Conservation (phyloP, 2,113 vertebrate species). For the Taurulus bubalis region DNA sequence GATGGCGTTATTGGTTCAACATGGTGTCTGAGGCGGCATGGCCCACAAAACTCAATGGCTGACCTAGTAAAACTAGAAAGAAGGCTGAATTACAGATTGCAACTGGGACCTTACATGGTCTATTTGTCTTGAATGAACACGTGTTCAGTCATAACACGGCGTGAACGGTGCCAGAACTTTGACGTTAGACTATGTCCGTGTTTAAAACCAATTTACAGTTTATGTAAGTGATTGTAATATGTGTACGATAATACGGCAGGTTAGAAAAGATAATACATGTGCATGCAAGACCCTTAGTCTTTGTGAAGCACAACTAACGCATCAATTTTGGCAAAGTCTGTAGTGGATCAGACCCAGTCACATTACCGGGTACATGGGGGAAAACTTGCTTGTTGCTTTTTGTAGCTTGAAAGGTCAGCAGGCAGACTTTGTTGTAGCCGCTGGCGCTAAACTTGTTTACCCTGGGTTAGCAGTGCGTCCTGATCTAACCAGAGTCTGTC, state of each 20-base stretch:
- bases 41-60: too few relatives aligned
- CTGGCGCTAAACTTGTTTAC: background rate
- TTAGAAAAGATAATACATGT: background rate
- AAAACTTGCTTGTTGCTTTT: background rate
- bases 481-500: background rate
- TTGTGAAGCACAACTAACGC: background rate
- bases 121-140: background rate
- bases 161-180: background rate
- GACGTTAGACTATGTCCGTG: background rate
- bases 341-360: background rate
- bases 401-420: background rate
- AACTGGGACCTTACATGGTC: too few relatives aligned
- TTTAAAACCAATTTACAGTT: background rate
- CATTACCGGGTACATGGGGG: background rate
- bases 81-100: background rate
- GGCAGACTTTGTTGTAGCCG: background rate
- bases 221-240: background rate
- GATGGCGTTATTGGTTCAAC: background rate
- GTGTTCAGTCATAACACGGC: background rate
- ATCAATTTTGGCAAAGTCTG: background rate
- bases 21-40: too few relatives aligned
- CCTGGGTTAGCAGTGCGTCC: background rate
- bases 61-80: background rate
- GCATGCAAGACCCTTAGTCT: background rate
- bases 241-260: background rate